These are phyloP conservation scores for Enteromius fasciolatus DNA, from an alignment of 2,797 vertebrate genomes.

Conservation along the genomic window DNA sequence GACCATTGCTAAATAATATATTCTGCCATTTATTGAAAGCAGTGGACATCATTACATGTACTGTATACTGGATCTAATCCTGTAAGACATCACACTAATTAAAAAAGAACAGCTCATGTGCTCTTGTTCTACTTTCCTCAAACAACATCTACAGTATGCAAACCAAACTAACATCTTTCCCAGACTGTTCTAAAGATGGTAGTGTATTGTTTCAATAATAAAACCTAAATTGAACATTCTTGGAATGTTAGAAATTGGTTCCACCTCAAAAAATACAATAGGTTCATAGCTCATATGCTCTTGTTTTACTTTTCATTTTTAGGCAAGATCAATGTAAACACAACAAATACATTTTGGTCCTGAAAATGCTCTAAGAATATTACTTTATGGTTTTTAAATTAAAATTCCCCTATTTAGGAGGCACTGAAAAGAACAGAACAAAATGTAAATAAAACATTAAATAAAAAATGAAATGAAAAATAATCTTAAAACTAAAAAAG, in stretches of 20 bases:
- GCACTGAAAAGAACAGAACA: no score
- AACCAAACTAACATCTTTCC: constrained; percentile 1
- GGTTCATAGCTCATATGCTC: background rate
- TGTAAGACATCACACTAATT: constrained; percentile 1
- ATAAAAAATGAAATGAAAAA: no score
- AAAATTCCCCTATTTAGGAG: no score
- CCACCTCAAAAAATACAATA: background rate
- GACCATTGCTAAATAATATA: background rate
- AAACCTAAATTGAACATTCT: background rate
- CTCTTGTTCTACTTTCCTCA: background rate
- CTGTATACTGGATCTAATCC: background rate
- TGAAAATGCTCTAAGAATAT: background rate
- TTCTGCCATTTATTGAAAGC: background rate
- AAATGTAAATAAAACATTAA: no score
- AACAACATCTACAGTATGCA: background rate
- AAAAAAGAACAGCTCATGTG: constrained; percentile 4
- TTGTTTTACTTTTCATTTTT: background rate
- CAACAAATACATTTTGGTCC: background rate
- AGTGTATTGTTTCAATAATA: constrained; percentile 1
- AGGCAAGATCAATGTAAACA: background rate
- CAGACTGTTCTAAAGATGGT: background rate
- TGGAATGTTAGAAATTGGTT: background rate
- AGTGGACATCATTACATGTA: background rate
- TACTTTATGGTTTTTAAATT: background rate
- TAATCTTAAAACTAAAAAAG: no score